Percentiles rank a stretch among this genome's conserved stretches.
phyloP scores from a whole-genome alignment of 2,888 invertebrate genomes.

The Frankliniella intonsa region DNA sequence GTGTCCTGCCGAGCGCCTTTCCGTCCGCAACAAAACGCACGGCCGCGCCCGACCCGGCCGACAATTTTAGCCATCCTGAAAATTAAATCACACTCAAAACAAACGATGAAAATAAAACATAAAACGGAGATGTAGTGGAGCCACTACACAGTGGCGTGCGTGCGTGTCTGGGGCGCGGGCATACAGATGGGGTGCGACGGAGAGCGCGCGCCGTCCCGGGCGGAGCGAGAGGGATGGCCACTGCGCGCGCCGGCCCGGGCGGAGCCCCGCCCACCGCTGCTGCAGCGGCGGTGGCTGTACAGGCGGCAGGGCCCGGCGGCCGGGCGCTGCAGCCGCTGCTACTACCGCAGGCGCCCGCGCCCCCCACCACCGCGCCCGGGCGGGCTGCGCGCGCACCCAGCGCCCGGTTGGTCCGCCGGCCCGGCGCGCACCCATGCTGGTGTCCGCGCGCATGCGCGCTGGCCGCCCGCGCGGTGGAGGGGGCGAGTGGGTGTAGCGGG shows the following conservation, averaged over 20 bases:
- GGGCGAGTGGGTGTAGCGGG: background rate
- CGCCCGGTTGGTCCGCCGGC: slow-evolving; percentile 30
- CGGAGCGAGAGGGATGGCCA: background rate
- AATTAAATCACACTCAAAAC: background rate
- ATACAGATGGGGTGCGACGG: background rate
- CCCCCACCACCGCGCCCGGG: slow-evolving; percentile 27
- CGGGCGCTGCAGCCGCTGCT: background rate
- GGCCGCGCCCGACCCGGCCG: background rate
- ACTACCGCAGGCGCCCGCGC: background rate
- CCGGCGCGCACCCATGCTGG: slow-evolving; percentile 30
- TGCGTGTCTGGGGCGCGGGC: background rate
- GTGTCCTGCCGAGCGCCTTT: background rate
- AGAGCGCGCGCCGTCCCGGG: background rate
- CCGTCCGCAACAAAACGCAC: background rate
- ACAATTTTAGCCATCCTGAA: background rate
- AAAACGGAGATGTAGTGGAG: too few relatives aligned
- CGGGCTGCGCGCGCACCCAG: slow-evolving; percentile 32
- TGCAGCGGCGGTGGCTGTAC: too few relatives aligned
- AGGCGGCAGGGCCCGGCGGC: too few relatives aligned
- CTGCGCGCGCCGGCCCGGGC: background rate
- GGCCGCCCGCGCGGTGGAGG: slow-evolving; percentile 42
- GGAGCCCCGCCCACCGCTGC: background rate
- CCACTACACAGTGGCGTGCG: too few relatives aligned
- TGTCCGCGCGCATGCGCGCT: slow-evolving; percentile 38
- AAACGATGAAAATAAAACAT: background rate